phyloP scores from a whole-genome alignment of 2,797 vertebrate species.

The Halcyon leucocephala region DNA sequence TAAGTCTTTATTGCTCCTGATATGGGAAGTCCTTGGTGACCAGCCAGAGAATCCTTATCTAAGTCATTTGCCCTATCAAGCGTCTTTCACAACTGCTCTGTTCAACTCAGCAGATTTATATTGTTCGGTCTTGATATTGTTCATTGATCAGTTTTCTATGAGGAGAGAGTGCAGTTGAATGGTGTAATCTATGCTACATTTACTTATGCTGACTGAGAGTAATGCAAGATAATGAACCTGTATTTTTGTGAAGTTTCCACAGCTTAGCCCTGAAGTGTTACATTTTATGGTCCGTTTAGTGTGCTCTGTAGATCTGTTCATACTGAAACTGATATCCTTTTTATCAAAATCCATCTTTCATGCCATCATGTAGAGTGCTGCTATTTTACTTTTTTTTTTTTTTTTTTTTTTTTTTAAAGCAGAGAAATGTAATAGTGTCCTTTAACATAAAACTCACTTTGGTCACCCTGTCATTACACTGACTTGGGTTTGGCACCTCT shows the following conservation, averaged over 20 bases:
- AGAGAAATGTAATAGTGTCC: not conserved
- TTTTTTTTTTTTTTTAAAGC: not conserved
- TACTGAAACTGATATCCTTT: not conserved
- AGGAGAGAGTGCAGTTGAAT: not conserved
- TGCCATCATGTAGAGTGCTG: not conserved
- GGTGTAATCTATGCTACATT: not conserved
- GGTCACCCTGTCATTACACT: not conserved
- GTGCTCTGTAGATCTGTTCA: not conserved
- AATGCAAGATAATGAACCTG: not conserved
- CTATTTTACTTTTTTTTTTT: slow-evolving; percentile 1
- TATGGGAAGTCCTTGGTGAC: slow-evolving; percentile 20
- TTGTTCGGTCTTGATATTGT: slow-evolving; percentile 18
- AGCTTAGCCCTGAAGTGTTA: not conserved
- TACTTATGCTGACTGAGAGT: not conserved
- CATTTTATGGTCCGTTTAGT: not conserved
- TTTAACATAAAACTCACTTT: not conserved
- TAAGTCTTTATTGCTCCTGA: slow-evolving; percentile 47
- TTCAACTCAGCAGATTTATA: slow-evolving; percentile 31
- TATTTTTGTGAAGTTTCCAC: not conserved
- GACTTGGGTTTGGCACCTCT: not conserved
- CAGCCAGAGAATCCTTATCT: slow-evolving; percentile 22
- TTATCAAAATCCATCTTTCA: not conserved
- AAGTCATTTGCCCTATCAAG: not conserved
- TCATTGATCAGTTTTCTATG: slow-evolving; percentile 32
- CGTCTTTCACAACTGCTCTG: not conserved